These are phyloP conservation scores for Dorcus hopei DNA, from an alignment of 2,888 invertebrate genomes.

Conservation along the genomic window DNA sequence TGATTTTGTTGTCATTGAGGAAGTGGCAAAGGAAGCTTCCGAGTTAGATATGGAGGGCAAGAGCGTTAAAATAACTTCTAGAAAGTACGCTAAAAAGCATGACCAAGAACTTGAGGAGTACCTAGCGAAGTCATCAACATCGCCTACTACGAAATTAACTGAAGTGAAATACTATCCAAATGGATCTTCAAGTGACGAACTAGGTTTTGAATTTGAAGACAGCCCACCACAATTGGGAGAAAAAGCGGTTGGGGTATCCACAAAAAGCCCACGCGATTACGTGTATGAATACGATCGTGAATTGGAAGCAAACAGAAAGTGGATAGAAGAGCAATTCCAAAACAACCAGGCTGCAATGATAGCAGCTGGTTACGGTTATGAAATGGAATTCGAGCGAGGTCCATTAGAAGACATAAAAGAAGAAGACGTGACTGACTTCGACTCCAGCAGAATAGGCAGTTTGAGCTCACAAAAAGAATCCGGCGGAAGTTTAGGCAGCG, in stretches of 20 bases:
- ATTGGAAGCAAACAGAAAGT: constrained; percentile 76
- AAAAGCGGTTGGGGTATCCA: constrained; percentile 35
- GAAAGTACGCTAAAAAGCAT: constrained; percentile 57
- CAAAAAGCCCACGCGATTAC: constrained; percentile 45
- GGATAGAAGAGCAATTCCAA: constrained; percentile 88
- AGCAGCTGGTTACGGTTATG: constrained; percentile 62
- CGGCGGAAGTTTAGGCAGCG: constrained; percentile 71
- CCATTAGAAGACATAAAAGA: constrained; percentile 89
- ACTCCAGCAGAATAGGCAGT: constrained; percentile 75
- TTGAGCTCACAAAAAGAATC: constrained; percentile 75
- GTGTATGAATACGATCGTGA: constrained; percentile 54
- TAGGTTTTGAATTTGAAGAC: constrained; percentile 69
- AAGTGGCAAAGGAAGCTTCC: constrained; percentile 81
- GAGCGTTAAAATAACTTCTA: constrained; percentile 64
- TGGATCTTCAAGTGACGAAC: constrained; percentile 58
- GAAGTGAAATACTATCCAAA: constrained; percentile 51
- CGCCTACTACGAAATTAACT: constrained; percentile 54
- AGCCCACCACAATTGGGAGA: constrained; percentile 53
- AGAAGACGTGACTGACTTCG: constrained; percentile 85
- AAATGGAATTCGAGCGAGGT: constrained; percentile 78
- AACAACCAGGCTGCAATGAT: constrained; percentile 62
- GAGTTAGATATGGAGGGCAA: constrained; percentile 82
- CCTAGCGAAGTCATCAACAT: constrained; percentile 66
- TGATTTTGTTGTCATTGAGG: constrained; percentile 84
- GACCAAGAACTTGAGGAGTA: constrained; percentile 72